phyloP scores from a whole-genome alignment of 2,888 invertebrate genomes.

The Microctonus hyperodae region DNA sequence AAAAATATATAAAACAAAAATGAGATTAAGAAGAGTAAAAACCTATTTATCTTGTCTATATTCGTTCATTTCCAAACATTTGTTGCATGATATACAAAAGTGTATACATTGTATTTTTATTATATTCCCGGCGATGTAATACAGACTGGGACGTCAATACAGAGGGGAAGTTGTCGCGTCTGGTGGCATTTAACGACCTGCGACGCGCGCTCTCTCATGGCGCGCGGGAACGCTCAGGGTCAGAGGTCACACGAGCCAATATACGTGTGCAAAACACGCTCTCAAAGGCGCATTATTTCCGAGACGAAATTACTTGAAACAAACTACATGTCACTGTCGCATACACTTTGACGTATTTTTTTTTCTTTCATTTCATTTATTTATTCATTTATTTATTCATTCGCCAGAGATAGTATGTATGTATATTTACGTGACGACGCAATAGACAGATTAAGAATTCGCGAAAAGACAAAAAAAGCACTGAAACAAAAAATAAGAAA shows the following conservation, averaged over 20 bases:
- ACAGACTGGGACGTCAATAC: conserved; percentile 38
- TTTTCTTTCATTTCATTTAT: neutral
- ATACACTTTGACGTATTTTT: neutral
- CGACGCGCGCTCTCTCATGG: conserved; percentile 33
- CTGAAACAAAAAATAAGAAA: too few species aligned
- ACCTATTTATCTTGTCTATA: neutral
- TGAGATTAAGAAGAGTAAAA: neutral
- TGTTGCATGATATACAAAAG: neutral
- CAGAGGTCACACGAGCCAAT: conserved; percentile 52
- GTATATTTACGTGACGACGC: neutral
- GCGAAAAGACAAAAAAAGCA: too few species aligned
- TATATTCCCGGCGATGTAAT: neutral
- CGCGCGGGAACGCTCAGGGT: conserved; percentile 48
- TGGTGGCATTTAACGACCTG: conserved; percentile 56
- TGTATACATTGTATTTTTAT: conserved; percentile 8
- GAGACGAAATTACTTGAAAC: conserved; percentile 11
- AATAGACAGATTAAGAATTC: neutral
- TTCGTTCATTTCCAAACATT: neutral
- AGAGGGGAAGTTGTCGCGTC: conserved; percentile 51
- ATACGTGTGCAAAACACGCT: conserved; percentile 39
- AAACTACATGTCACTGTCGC: neutral
- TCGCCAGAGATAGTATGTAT: neutral
- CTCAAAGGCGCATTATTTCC: conserved; percentile 31
- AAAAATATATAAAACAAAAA: neutral
- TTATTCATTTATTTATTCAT: neutral